These are phyloP conservation scores for Gallinago jamesoni DNA, from an alignment of 2,113 vertebrate species.

Conservation along the genomic window DNA sequence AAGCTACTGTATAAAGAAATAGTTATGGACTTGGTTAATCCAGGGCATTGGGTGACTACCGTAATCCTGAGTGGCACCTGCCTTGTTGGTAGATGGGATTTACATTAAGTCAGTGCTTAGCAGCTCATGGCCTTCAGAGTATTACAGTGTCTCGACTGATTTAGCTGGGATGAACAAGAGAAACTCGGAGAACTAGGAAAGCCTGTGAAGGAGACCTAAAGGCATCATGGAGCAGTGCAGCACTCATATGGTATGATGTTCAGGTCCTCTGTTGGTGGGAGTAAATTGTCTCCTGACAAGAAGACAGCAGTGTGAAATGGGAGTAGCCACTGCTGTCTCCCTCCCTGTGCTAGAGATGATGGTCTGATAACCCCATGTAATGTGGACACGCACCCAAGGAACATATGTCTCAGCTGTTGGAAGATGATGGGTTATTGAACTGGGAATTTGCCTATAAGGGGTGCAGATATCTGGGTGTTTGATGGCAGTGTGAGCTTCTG, in stretches of 20 bases:
- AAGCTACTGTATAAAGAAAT: background rate
- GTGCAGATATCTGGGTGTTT: background rate
- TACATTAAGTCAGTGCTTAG: background rate
- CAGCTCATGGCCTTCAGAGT: background rate
- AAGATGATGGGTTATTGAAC: background rate
- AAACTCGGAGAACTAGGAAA: background rate
- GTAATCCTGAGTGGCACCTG: background rate
- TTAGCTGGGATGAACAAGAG: background rate
- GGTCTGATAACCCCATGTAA: background rate
- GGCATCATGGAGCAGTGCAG: background rate
- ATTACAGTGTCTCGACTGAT: background rate
- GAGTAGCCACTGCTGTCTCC: background rate
- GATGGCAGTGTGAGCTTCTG: background rate
- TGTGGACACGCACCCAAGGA: no score
- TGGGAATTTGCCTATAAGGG: background rate
- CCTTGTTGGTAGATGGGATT: background rate
- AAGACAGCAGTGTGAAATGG: background rate
- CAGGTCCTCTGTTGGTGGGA: background rate
- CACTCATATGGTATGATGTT: background rate
- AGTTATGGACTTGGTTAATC: background rate
- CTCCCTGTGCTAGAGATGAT: accelerated
- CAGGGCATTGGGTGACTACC: background rate
- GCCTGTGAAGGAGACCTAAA: background rate
- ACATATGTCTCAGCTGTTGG: background rate
- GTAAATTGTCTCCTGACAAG: background rate